Evolutionary conservation across 2,888 invertebrate species (phyloP).

Genomic region (Heteromyza rotundicornis): DNA sequence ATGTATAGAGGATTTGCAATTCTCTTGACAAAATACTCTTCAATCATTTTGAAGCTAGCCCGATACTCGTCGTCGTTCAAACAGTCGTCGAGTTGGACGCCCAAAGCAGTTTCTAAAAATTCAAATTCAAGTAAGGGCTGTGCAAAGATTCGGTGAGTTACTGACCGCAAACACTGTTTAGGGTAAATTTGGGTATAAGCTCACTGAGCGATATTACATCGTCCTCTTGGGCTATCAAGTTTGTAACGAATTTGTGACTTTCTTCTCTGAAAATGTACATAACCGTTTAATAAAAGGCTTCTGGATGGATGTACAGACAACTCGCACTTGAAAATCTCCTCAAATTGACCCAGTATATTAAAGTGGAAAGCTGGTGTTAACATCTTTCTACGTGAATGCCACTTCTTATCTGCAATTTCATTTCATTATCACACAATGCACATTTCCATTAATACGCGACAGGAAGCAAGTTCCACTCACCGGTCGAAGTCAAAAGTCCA

Average conservation of each 20-base stretch:
- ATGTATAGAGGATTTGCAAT: constrained; percentile 26
- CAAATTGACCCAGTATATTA: constrained; percentile 49
- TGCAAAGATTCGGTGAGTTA: neutral
- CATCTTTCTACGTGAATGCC: constrained; percentile 52
- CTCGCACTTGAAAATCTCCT: constrained; percentile 52
- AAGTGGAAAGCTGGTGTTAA: constrained; percentile 55
- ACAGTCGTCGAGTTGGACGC: constrained; percentile 48
- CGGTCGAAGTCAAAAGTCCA: constrained; percentile 47
- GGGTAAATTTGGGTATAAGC: constrained; percentile 49
- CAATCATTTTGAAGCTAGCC: constrained; percentile 42
- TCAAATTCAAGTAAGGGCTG: too few species aligned
- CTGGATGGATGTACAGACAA: too few species aligned
- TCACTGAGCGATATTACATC: constrained; percentile 40
- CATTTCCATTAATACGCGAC: too few species aligned
- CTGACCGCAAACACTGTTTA: constrained; percentile 52
- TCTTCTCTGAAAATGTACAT: constrained; percentile 46
- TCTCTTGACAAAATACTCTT: constrained; percentile 41
- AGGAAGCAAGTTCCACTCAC: too few species aligned
- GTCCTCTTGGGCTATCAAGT: constrained; percentile 26
- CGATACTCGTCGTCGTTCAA: constrained; percentile 49
- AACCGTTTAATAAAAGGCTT: too few species aligned
- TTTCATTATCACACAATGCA: too few species aligned
- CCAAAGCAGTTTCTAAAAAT: constrained; percentile 51
- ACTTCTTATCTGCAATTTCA: constrained; percentile 43
- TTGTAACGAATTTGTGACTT: constrained; percentile 45